A percentile compares a stretch with the other conserved stretches of the same genome.
Evolutionary conservation across 2,888 invertebrate species (phyloP).

Genomic region (Carterocephalus palaemon): DNA sequence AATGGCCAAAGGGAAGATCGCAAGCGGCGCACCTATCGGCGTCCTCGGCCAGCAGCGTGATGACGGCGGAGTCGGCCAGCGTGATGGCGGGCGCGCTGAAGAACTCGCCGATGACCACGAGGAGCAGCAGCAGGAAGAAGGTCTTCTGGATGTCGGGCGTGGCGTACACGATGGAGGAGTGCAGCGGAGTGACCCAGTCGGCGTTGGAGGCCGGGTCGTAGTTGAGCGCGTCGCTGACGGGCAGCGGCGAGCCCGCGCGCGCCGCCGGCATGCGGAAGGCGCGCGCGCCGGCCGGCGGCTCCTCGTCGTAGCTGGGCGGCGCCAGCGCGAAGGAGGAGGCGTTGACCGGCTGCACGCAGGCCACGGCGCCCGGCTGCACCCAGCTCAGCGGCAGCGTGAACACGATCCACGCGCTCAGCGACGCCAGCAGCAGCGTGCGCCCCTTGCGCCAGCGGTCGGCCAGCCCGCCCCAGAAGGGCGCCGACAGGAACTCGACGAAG

Average conservation of each 20-base stretch:
- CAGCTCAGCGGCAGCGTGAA: slow-evolving; percentile 98
- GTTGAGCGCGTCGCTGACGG: slow-evolving; percentile 86
- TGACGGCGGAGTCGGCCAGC: slow-evolving; percentile 94
- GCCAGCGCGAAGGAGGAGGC: slow-evolving; percentile 81
- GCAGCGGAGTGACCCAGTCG: slow-evolving; percentile 92
- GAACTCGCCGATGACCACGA: slow-evolving; percentile 98
- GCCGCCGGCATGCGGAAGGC: slow-evolving; percentile 51
- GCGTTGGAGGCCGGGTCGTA: slow-evolving; percentile 84
- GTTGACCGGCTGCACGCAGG: slow-evolving; percentile 84
- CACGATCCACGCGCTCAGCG: slow-evolving; percentile 96
- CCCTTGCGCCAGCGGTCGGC: slow-evolving; percentile 94
- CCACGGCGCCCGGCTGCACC: slow-evolving; percentile 94
- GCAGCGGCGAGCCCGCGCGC: slow-evolving; percentile 82
- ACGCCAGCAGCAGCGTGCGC: slow-evolving; percentile 91
- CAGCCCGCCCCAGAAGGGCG: slow-evolving; percentile 98
- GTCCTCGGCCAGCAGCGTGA: slow-evolving; percentile 92
- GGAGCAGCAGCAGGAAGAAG: slow-evolving; percentile 93
- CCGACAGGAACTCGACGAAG: slow-evolving; percentile 97
- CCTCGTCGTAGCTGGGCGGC: slow-evolving; percentile 74
- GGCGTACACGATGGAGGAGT: slow-evolving; percentile 95
- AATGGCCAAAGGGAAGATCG: slow-evolving; percentile 6
- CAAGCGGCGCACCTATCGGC: slow-evolving; percentile 86
- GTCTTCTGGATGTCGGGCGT: slow-evolving; percentile 94
- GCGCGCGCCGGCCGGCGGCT: slow-evolving; percentile 39
- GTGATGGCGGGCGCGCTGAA: slow-evolving; percentile 98